phyloP scores from a whole-genome alignment of 2,888 invertebrate genomes.

The Keiferia lycopersicella region DNA sequence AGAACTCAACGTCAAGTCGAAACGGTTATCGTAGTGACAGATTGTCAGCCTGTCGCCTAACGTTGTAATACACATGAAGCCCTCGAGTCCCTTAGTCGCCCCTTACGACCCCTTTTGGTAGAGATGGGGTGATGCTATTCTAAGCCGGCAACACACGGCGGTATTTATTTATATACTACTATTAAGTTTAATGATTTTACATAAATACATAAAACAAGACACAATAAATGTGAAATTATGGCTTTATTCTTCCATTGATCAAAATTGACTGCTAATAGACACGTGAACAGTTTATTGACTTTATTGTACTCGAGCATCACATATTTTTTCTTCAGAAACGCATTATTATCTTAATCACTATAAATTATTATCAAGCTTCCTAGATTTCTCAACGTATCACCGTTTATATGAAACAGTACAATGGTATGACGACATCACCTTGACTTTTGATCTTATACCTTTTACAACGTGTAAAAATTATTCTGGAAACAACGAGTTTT shows the following conservation, averaged over 20 bases:
- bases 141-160: too few relatives aligned
- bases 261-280: not conserved
- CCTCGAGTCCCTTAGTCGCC: too few relatives aligned
- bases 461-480: not conserved
- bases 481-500: conserved; percentile 1
- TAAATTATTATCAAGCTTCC: not conserved
- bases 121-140: too few relatives aligned
- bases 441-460: conserved; percentile 7
- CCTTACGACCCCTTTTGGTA: too few relatives aligned
- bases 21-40: too few relatives aligned
- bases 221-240: not conserved
- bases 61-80: too few relatives aligned
- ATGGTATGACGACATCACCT: conserved; percentile 7
- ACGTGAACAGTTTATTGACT: not conserved
- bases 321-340: conserved; percentile 5
- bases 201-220: not conserved
- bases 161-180: too few relatives aligned
- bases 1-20: too few relatives aligned
- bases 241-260: conserved; percentile 3
- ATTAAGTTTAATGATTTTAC: too few relatives aligned
- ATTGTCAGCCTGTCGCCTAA: too few relatives aligned
- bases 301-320: not conserved
- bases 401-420: not conserved
- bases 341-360: not conserved
- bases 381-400: conserved; percentile 2